Conservation (phyloP, 2,113 vertebrate genomes). For the Mesoclemmys tuberculata region DNA sequence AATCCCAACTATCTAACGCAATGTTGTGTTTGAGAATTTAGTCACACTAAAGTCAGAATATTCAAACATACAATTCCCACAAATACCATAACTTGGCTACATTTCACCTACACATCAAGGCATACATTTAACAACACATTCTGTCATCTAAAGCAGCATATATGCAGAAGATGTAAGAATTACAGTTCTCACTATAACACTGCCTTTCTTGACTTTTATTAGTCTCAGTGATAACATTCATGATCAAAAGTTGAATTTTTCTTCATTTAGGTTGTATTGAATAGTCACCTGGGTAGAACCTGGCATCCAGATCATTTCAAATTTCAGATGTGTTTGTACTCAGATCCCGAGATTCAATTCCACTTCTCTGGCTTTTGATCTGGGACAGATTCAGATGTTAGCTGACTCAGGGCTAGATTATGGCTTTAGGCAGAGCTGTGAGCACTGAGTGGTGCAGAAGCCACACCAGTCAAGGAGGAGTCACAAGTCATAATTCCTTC, state of each 20-base stretch:
- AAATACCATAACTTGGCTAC: slow-evolving; percentile 70
- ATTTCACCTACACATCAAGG: slow-evolving; percentile 60
- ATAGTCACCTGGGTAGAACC: background rate
- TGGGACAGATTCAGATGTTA: rapidly evolving
- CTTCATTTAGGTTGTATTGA: background rate
- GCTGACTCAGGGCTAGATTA: background rate
- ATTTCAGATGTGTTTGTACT: background rate
- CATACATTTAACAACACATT: slow-evolving; percentile 38
- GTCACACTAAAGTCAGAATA: slow-evolving; percentile 70
- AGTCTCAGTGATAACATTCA: background rate
- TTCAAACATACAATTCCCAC: slow-evolving; percentile 63
- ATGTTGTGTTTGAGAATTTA: slow-evolving; percentile 58
- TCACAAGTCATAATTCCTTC: background rate
- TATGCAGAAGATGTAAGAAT: slow-evolving; percentile 43
- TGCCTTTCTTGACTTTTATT: rapidly evolving
- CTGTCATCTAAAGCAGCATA: slow-evolving; percentile 20
- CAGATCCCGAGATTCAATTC: background rate
- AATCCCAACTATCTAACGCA: slow-evolving; percentile 52
- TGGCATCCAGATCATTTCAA: background rate
- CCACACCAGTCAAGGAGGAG: background rate
- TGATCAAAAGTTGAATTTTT: background rate
- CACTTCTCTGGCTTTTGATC: background rate
- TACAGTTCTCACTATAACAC: background rate
- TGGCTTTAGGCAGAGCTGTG: background rate
- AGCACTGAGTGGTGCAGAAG: background rate